Base-by-base conservation (phyloP, 2,113 vertebrate genomes). In the Anhinga anhinga region DNA sequence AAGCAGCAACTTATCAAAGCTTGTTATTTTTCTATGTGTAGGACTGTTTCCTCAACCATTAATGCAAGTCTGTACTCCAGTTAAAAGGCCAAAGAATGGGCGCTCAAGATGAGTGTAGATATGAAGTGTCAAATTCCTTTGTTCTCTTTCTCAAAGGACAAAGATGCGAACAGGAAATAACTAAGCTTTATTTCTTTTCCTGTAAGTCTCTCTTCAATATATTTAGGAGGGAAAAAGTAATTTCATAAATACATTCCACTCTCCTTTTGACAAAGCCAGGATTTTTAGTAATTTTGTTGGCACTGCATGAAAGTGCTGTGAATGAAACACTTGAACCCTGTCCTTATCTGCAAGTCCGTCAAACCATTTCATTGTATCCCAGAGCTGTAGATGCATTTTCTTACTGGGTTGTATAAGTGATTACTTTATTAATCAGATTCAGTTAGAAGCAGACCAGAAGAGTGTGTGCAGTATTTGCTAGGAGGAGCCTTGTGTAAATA, bases 91-190 rank as follows among this genome's bases (percentile, higher is more conserved):
- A 30, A 34, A 27, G 86, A 74, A 14, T 6, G 55, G 26, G 49
- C 17, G 45, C 70, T 77, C 10, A 15, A 29, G 65, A 32, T 50
- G 21, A 69, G 26, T 1, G 20, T 14, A 23, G 44, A 42, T 78
- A 26, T 0, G 4, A 81, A 84, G 94, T 42, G 73, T 72, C 73
- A 80, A 9, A 73, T 89, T 77, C 78, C 83, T 93, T 95, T 93
- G 83, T 88, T 86, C 84, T 17, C 86, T 27, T 65, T 49, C 86
- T 94, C 82, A 87, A 95, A 95, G 89, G 74, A 56, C 70, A 82
- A 29, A 80, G 94, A 92, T 89, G 61, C 0, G 67, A 94, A 65
- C 70, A 77, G 96, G 97, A 96, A 95, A 95, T 95, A 87, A 93
- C 94, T 82, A 12, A 91, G 78, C 77, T 94, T 56, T 53, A 49